These are phyloP conservation scores for Hyphantria cunea DNA, from an alignment of 1,140 invertebrate species.

Conservation along the genomic window DNA sequence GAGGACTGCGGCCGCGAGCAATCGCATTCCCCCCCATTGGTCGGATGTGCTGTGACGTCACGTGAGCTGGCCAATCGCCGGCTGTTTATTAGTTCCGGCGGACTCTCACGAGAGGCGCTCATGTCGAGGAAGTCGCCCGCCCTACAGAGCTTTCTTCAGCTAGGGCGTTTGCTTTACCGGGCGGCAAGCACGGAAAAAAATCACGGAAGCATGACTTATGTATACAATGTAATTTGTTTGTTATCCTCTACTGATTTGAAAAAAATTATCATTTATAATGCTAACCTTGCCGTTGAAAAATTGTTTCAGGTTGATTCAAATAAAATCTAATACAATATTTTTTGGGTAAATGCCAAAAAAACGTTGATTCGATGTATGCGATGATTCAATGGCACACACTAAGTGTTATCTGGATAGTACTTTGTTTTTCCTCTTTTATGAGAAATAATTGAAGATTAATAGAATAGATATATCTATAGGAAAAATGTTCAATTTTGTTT, in stretches of 20 bases:
- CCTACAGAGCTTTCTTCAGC: conserved; percentile 77
- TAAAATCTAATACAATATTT: conserved; percentile 5
- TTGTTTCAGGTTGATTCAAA: conserved; percentile 18
- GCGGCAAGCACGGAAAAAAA: conserved; percentile 50
- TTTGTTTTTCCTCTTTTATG: no score
- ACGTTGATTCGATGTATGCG: conserved; percentile 33
- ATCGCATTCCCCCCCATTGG: conserved; percentile 68
- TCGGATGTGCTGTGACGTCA: conserved; percentile 66
- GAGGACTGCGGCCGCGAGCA: conserved; percentile 71
- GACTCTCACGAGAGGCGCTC: conserved; percentile 59
- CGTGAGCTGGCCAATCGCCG: conserved; percentile 59
- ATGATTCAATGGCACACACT: no score
- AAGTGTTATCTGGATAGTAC: no score
- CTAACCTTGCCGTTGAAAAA: conserved; percentile 11
- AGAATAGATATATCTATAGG: no score
- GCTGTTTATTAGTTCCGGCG: conserved; percentile 43
- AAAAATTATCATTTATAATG: conserved; percentile 27
- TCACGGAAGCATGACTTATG: conserved; percentile 41
- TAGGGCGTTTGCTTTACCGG: conserved; percentile 75
- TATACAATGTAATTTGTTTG: conserved; percentile 21
- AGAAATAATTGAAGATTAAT: no score
- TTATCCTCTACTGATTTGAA: conserved; percentile 16
- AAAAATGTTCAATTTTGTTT: no score
- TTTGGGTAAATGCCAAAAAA: conserved; percentile 55
- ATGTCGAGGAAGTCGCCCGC: conserved; percentile 66